phyloP scores from a whole-genome alignment of 2,113 vertebrate species.

The Anarhynchus alexandrinus region DNA sequence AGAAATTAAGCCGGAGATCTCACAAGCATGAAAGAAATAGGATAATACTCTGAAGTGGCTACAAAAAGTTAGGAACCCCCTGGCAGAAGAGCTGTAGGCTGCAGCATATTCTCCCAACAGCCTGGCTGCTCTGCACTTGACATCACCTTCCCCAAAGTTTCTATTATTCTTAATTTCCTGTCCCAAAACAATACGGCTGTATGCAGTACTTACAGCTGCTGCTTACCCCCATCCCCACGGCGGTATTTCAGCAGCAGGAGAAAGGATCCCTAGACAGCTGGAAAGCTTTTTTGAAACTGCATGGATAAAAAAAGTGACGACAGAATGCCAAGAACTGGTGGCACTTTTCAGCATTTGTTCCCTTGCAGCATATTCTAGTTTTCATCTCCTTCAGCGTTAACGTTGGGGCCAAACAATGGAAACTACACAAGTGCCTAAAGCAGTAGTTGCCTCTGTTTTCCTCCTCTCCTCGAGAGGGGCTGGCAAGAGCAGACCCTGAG shows the following conservation, averaged over 20 bases:
- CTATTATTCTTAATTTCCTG: neutral
- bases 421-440: neutral
- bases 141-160: neutral
- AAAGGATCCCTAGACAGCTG: neutral
- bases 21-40: neutral
- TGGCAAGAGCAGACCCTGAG: neutral
- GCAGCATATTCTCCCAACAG: rapidly evolving
- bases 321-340: neutral
- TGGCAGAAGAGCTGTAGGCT: neutral
- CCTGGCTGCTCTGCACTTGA: neutral
- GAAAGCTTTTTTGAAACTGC: neutral
- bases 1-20: neutral
- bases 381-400: neutral
- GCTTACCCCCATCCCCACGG: neutral
- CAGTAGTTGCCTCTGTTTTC: neutral
- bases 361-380: neutral
- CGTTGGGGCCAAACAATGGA: neutral
- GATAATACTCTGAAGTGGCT: neutral
- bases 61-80: neutral
- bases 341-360: neutral
- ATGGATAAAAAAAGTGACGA: neutral
- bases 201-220: neutral
- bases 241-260: neutral
- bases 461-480: neutral
- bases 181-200: rapidly evolving